phyloP scores from a whole-genome alignment of 2,797 vertebrate genomes.

The Orientallactaga sibirica region DNA sequence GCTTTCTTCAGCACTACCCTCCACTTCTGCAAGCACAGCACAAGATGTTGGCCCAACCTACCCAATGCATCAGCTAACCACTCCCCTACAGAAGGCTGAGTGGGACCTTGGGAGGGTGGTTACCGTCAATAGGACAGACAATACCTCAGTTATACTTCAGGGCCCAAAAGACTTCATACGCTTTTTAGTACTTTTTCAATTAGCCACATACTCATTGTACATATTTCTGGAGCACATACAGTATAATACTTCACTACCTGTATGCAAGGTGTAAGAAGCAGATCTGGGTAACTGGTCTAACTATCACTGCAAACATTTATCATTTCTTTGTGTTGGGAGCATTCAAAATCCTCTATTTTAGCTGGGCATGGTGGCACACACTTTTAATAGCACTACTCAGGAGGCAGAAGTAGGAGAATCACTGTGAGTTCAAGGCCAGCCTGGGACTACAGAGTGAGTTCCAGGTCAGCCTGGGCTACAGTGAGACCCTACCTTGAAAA shows the following conservation, averaged over 20 bases:
- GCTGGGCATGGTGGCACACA: too few relatives aligned
- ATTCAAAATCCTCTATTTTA: background rate
- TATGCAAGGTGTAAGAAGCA: background rate
- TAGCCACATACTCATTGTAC: background rate
- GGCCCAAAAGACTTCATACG: background rate
- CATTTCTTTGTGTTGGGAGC: background rate
- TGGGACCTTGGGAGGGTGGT: background rate
- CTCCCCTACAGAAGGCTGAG: fast-evolving
- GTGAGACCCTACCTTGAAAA: too few relatives aligned
- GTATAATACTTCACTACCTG: background rate
- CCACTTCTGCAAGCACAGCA: background rate
- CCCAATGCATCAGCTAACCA: fast-evolving
- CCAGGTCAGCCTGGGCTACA: too few relatives aligned
- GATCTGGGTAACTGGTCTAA: too few relatives aligned
- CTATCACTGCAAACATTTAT: background rate
- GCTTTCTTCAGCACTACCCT: fast-evolving
- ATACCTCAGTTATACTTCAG: background rate
- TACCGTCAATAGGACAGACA: fast-evolving
- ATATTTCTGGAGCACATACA: background rate
- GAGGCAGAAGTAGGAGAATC: too few relatives aligned
- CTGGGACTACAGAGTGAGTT: too few relatives aligned
- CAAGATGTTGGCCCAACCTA: fast-evolving
- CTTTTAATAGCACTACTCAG: too few relatives aligned
- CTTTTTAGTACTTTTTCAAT: background rate
- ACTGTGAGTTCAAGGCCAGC: too few relatives aligned